Conservation (phyloP, 2,888 invertebrate species). For the Reticulitermes lucifugus region DNA sequence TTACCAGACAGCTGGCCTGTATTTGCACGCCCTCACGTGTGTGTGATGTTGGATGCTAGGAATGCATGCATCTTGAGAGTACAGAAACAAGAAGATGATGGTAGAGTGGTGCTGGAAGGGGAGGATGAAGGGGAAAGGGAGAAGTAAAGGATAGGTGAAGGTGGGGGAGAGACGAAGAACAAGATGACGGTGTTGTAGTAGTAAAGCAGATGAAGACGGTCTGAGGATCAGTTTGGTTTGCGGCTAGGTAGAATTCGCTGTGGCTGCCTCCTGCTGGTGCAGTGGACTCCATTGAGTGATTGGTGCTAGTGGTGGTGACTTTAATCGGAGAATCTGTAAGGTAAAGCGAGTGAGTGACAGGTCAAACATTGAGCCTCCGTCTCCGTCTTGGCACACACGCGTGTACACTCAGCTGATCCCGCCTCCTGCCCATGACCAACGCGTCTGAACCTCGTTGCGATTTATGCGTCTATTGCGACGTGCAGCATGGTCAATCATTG, state of each 20-base stretch:
- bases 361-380: neutral
- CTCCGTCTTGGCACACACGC: neutral
- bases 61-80: conserved; percentile 42
- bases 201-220: conserved; percentile 29
- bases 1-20: conserved; percentile 42
- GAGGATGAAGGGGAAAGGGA: conserved; percentile 22
- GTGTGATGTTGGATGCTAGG: conserved; percentile 47
- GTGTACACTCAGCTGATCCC: neutral
- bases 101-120: conserved; percentile 4
- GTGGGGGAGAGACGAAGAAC: conserved; percentile 35
- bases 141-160: conserved; percentile 36
- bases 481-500: neutral
- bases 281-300: neutral
- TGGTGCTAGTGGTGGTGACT: conserved; percentile 25
- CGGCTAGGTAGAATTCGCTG: conserved; percentile 27
- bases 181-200: conserved; percentile 31
- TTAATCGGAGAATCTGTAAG: conserved; percentile 6
- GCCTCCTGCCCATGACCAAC: neutral
- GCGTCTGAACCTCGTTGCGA: neutral
- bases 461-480: neutral
- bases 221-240: conserved; percentile 46
- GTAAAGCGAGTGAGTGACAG: conserved; percentile 17
- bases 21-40: conserved; percentile 47
- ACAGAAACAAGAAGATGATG: conserved; percentile 18
- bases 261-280: neutral